Evolutionary conservation across 64 coral and sea anemone genomes (phyloP).

Genomic region (Trachythela sp.): DNA sequence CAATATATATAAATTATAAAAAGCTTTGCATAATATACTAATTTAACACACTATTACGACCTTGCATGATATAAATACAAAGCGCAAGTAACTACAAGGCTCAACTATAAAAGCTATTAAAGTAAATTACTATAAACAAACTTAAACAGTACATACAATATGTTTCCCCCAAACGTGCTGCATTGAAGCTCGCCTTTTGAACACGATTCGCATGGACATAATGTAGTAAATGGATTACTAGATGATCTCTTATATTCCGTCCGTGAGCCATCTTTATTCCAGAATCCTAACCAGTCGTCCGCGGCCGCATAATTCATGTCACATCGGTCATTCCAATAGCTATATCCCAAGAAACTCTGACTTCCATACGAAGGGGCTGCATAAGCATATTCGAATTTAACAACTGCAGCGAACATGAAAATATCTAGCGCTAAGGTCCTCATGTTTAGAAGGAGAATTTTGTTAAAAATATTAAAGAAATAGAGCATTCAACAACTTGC

Average conservation of each 20-base stretch:
- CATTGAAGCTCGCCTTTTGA: neutral
- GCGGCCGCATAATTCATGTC: neutral
- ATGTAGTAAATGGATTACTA: neutral
- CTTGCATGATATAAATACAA: neutral
- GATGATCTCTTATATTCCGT: neutral
- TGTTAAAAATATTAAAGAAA: no score
- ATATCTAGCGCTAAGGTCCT: no score
- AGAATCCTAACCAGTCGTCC: constrained; percentile 4
- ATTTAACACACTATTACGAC: no score
- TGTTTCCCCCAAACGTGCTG: neutral
- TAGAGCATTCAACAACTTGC: no score
- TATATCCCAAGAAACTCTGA: neutral
- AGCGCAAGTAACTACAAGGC: no score
- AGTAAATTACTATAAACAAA: neutral
- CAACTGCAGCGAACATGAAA: no score
- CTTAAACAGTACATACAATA: neutral
- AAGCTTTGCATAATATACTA: no score
- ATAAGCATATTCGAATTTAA: no score
- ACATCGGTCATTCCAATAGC: neutral
- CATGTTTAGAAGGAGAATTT: no score
- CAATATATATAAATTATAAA: no score
- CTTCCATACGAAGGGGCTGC: neutral
- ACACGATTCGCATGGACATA: neutral
- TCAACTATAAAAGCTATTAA: no score
- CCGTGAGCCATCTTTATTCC: neutral